Percentiles rank a stretch among this genome's conserved stretches.
These are phyloP conservation scores for Acridotheres tristis DNA, from an alignment of 2,797 vertebrate genomes.

Conservation along the genomic window DNA sequence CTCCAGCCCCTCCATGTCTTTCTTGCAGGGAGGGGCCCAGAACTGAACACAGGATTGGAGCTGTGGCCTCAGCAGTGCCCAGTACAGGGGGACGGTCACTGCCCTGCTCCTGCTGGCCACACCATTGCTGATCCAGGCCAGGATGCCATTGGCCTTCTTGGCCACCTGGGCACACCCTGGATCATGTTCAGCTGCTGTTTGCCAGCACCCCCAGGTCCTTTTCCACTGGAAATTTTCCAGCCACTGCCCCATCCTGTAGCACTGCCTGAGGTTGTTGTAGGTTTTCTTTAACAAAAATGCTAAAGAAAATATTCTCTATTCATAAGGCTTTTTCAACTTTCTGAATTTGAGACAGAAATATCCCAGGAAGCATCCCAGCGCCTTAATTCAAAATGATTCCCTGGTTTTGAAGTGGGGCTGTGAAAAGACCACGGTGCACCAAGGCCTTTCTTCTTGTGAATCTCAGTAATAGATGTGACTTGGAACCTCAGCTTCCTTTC, in stretches of 20 bases:
- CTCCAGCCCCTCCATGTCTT: not conserved
- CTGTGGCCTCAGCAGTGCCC: not conserved
- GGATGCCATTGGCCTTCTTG: not conserved
- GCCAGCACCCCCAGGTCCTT: not conserved
- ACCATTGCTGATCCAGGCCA: not conserved
- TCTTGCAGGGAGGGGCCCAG: not conserved
- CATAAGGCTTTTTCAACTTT: not conserved
- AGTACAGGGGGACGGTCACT: not conserved
- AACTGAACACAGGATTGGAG: not conserved
- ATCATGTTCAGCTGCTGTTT: accelerated
- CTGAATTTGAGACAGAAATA: not conserved
- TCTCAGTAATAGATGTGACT: not conserved
- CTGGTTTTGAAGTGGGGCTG: not conserved
- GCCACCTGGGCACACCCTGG: not conserved
- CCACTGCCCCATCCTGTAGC: not conserved
- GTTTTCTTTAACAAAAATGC: not conserved
- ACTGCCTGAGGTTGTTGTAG: not conserved
- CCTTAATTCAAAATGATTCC: not conserved
- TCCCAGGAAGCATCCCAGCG: not conserved
- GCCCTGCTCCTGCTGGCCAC: not conserved
- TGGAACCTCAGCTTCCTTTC: not conserved
- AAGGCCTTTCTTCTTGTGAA: not conserved
- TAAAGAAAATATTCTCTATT: not conserved
- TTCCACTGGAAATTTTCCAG: not conserved
- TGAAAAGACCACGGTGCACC: not conserved